Base-by-base conservation (phyloP, 1,140 invertebrate species). In the Trigoniulus corallinus region DNA sequence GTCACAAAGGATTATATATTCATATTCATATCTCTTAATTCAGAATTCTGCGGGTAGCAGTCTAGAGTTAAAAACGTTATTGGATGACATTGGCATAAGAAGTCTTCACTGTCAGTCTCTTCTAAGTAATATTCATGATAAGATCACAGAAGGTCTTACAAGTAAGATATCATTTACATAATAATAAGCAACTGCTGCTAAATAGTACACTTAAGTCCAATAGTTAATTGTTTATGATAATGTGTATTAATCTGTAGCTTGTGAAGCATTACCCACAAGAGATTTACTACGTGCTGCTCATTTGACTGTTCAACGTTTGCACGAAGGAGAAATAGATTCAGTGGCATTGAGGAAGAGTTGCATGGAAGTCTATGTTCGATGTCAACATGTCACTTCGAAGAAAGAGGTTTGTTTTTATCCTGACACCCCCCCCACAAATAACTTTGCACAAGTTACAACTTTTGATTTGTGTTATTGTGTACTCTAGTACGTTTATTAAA, bases 291-390 rank as follows among this genome's bases (percentile, higher is more conserved):
- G 80, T 57, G 70, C 72, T 1, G 72, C 75, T 0, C 73, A 74
- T 59, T 60, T 83, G 39, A 72, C 75, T 20, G 69, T 65, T 18
- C 80, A 82, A 62, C 78, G 79, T 61, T 57, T 77, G 37, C 62
- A 72, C 1, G 66, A 78, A 50, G 81, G 79, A 1, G 70, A 76
- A 45, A 56, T 70, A 4, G 56, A 70, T 22, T 55, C 57, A 3
- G 64, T 68, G 39, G 73, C 79, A 2, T 65, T 82, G 50, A 56
- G 62, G 10, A 71, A 71, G 25, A 70, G 74, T 39, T 78, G 79
- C 55, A 62, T 70, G 1, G 81, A 84, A 59, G 74, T 83, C 23
- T 86, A 84, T 58, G 69, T 81, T 20, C 80, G 76, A 61, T 72
- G 74, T 25, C 51, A 56, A 29, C 58, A 55, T 20, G 58, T 53